Evolutionary conservation across 2,113 vertebrate genomes (phyloP).

Genomic region (Hassar affinis): DNA sequence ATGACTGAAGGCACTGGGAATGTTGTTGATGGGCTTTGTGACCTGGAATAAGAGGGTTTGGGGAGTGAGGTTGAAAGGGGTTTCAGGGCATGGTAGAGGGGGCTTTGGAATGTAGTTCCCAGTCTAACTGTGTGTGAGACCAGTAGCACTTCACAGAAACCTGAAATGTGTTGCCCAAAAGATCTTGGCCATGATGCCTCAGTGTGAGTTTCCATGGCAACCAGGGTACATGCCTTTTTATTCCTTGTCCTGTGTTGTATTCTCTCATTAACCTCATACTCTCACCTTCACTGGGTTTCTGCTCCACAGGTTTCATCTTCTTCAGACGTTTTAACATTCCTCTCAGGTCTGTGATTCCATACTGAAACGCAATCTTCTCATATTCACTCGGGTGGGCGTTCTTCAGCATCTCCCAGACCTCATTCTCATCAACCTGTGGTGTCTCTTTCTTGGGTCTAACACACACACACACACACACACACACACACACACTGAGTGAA

Average conservation of each 20-base stretch:
- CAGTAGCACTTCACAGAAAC: not conserved
- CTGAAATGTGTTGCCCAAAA: not conserved
- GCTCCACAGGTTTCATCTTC: conserved; percentile 79
- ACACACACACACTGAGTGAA: not conserved
- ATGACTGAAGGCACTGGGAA: not conserved
- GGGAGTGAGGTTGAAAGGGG: not conserved
- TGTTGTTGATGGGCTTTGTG: not conserved
- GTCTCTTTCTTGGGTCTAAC: conserved; percentile 75
- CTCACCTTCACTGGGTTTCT: conserved; percentile 80
- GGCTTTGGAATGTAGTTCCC: not conserved
- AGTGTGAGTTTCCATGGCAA: not conserved
- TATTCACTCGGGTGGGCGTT: conserved; percentile 88
- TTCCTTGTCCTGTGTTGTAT: not conserved
- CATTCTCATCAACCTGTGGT: conserved; percentile 67
- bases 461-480: conserved; percentile 7
- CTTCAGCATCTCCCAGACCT: conserved; percentile 87
- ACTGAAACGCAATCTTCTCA: conserved; percentile 88
- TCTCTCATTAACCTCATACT: not conserved
- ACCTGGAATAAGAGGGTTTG: too few relatives aligned
- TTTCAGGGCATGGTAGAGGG: not conserved
- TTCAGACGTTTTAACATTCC: conserved; percentile 91
- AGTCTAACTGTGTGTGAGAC: too few relatives aligned
- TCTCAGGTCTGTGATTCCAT: conserved; percentile 90
- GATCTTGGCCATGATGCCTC: not conserved
- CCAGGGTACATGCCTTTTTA: not conserved